A percentile compares a stretch with the other conserved stretches of the same genome.
phyloP scores from a whole-genome alignment of 2,797 vertebrate species.

The Chromobotia macracanthus region DNA sequence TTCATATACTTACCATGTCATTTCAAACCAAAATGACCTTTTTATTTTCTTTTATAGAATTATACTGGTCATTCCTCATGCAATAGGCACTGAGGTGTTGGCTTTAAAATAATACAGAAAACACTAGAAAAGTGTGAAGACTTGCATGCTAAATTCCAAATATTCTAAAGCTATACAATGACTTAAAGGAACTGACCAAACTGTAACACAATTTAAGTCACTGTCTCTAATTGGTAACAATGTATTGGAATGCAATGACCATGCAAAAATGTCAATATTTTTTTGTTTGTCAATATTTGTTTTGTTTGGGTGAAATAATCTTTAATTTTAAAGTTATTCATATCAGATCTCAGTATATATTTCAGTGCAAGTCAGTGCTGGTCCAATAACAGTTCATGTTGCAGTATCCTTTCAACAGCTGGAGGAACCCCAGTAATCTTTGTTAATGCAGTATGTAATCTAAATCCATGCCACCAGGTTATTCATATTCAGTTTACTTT shows the following conservation, averaged over 20 bases:
- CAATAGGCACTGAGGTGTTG: background rate
- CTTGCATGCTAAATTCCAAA: background rate
- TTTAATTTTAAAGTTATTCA: slow-evolving; percentile 15
- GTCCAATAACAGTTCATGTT: slow-evolving; percentile 47
- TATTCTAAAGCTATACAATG: background rate
- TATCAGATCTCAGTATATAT: slow-evolving; percentile 43
- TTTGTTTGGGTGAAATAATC: background rate
- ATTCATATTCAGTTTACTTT: background rate
- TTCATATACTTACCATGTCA: background rate
- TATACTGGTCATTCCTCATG: background rate
- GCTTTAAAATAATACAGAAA: background rate
- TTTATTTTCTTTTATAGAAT: background rate
- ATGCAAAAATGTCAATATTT: slow-evolving; percentile 20
- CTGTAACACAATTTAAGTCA: background rate
- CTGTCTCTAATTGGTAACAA: background rate
- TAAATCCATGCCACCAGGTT: slow-evolving; percentile 19
- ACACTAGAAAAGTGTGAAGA: background rate
- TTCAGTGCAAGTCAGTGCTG: slow-evolving; percentile 37
- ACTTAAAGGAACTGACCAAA: background rate
- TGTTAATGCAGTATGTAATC: slow-evolving; percentile 32
- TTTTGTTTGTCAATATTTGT: no score
- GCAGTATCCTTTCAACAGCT: slow-evolving; percentile 47
- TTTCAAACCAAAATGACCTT: background rate
- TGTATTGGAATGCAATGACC: background rate
- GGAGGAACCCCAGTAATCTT: slow-evolving; percentile 2